phyloP scores from a whole-genome alignment of 1,140 invertebrate species.

The Macrocentrus cingulum region DNA sequence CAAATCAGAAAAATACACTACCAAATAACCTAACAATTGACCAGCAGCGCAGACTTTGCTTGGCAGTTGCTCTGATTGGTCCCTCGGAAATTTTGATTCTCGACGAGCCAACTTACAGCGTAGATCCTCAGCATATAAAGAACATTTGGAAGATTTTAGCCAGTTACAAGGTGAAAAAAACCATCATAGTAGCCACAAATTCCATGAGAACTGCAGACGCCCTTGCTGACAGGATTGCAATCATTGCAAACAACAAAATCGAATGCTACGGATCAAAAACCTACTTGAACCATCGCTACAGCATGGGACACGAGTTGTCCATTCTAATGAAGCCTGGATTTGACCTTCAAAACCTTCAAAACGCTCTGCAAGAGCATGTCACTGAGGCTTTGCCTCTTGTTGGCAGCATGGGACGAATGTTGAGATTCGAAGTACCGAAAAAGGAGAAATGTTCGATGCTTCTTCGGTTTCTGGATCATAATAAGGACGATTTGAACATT shows the following conservation, averaged over 20 bases:
- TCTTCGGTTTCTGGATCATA: conserved; percentile 27
- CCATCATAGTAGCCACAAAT: conserved; percentile 35
- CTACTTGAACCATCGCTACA: conserved; percentile 57
- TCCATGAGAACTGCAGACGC: conserved; percentile 68
- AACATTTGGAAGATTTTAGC: conserved; percentile 54
- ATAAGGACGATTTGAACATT: conserved; percentile 30
- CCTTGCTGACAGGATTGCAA: conserved; percentile 62
- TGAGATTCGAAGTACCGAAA: conserved; percentile 32
- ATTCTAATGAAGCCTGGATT: conserved; percentile 30
- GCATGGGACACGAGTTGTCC: conserved; percentile 27
- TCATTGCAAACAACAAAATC: conserved; percentile 65
- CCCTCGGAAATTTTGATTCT: conserved; percentile 60
- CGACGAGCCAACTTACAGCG: conserved; percentile 65
- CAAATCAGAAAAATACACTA: conserved; percentile 22
- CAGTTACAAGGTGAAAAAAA: conserved; percentile 29
- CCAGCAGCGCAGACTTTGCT: conserved; percentile 31
- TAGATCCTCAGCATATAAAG: conserved; percentile 61
- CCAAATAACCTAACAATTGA: conserved; percentile 25
- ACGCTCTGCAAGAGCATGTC: conserved; percentile 31
- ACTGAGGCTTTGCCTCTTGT: conserved; percentile 26
- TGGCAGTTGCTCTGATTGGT: conserved; percentile 36
- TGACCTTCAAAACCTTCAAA: conserved; percentile 20
- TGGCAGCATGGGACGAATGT: conserved; percentile 30
- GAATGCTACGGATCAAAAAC: conserved; percentile 64
- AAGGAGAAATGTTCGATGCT: conserved; percentile 29